Evolutionary conservation across 1,140 invertebrate genomes (phyloP).

Genomic region (Atta colombica): DNA sequence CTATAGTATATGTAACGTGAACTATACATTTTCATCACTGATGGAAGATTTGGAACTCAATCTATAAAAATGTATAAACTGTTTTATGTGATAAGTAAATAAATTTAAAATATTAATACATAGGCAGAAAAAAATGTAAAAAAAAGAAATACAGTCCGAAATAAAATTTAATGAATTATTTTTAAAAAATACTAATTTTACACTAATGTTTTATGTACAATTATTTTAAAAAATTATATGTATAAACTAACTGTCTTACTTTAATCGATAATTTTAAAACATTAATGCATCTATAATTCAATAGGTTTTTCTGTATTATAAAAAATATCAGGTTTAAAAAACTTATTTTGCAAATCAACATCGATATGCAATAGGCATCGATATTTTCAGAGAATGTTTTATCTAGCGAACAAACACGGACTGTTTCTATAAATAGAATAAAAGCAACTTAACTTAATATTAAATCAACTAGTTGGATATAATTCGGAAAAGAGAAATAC

Average conservation of each 20-base stretch:
- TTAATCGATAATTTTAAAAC: no score
- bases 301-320: not conserved
- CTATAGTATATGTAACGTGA: no score
- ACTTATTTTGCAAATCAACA: not conserved
- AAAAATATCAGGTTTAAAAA: not conserved
- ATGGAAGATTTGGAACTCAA: no score
- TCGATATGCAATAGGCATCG: not conserved
- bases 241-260: no score
- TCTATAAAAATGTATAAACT: not conserved
- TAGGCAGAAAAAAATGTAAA: no score
- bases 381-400: constrained; percentile 7
- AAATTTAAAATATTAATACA: not conserved
- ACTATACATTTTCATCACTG: no score
- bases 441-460: constrained; percentile 43
- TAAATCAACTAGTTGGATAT: constrained; percentile 43
- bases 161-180: no score
- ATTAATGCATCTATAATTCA: not conserved
- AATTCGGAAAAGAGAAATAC: constrained; percentile 55
- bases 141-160: no score
- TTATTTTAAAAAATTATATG: no score
- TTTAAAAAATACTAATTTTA: no score
- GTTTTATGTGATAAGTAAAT: not conserved
- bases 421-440: constrained; percentile 14
- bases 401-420: not conserved
- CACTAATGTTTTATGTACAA: no score